Base-by-base conservation (phyloP, 2,113 vertebrate species). In the Stigmatopora nigra region DNA sequence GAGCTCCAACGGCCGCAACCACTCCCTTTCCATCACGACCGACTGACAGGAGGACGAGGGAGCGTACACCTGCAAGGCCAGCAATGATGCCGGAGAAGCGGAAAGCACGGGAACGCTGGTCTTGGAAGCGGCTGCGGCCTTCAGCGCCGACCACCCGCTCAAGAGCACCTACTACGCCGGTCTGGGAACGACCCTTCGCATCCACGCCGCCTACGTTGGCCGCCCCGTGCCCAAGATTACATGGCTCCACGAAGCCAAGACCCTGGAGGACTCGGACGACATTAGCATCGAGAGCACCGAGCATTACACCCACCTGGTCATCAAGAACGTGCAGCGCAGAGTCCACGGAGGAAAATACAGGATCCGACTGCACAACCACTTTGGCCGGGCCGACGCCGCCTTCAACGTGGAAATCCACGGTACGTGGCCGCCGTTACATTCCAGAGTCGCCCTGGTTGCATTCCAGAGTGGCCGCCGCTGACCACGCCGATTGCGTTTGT, bases 31-130 rank as follows among this genome's bases (percentile, higher is more conserved):
- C 19, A 89, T 99, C 65, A 86, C 93, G 88, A 95, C 96, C 2
- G 93, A 98, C 41, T 93, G 95, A 80, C 96, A 98, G 70, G 94
- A 97, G 70, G 97, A 99, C 76, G 97, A 99, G 91, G 97, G 97
- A 8, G 78, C 94, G 61, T 99, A 99, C 72, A 97, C 91, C 53
- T 98, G 96, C 76, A 90, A 88, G 67, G 97, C 93, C 74, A 90
- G 90, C 68, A 99, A 98, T 65, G 96, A 98, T 13, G 93, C 92
- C 0, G 97, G 97, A 74, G 97, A 99, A 79, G 91, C 87, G 44
- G 95, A 98, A 84, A 93, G 91, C 62, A 93, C 90, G 44, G 96
- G 94, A 31, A 80, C 88, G 58, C 89, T 99, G 14, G 88, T 98
- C 57, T 71, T 99, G 66, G 94, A 99, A 81, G 95, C 97, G 51